Percentiles rank a stretch among this genome's conserved stretches.
These are phyloP conservation scores for Hydra vulgaris DNA, from an alignment of 30 jellyfish, hydroid and myxozoan species.

Conservation along the genomic window DNA sequence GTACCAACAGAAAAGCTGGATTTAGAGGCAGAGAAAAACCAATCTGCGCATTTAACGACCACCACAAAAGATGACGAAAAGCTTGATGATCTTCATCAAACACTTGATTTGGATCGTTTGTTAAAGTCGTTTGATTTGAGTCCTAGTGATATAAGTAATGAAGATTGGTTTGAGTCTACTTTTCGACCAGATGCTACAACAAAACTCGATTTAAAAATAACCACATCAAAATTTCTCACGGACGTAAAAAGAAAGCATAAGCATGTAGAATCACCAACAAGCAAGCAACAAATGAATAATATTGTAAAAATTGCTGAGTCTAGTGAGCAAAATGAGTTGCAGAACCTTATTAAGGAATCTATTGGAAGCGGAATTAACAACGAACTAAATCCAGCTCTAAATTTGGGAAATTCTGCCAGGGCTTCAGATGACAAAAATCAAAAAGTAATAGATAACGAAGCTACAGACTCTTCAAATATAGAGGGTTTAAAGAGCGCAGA, in stretches of 20 bases:
- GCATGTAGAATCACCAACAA: conserved; percentile 12
- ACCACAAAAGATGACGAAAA: background rate
- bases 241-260: background rate
- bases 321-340: conserved; percentile 16
- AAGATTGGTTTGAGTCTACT: conserved; percentile 26
- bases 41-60: background rate
- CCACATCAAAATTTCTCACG: conserved; percentile 21
- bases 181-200: conserved; percentile 26
- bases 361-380: conserved; percentile 3
- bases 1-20: background rate
- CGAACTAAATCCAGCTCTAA: conserved; percentile 4
- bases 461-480: background rate
- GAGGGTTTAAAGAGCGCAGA: conserved; percentile 1
- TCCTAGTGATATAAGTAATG: conserved; percentile 9
- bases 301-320: conserved; percentile 22
- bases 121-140: background rate
- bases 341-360: conserved; percentile 20
- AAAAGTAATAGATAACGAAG: background rate
- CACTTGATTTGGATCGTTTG: background rate
- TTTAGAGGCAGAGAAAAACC: background rate
- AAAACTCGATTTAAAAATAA: conserved; percentile 23
- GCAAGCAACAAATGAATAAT: conserved; percentile 9
- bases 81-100: background rate
- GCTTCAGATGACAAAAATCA: background rate
- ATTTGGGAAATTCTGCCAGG: background rate